Percentiles rank a stretch among this genome's conserved stretches.
Conservation (phyloP, 1,140 invertebrate species). For the Drosophila tsacasi region DNA sequence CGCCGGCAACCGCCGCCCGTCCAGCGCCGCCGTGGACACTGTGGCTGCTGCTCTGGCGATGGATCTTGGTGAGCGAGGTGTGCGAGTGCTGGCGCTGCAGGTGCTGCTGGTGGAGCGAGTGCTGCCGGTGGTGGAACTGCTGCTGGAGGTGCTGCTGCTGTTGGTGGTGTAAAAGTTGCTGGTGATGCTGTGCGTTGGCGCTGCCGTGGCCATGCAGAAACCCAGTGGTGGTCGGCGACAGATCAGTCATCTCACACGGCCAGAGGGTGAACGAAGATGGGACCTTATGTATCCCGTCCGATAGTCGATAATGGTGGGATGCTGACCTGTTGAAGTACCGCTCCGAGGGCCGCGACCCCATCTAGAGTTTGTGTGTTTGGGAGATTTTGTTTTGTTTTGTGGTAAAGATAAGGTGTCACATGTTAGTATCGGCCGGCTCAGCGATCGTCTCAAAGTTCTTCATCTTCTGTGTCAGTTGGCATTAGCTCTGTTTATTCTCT, state of each 20-base stretch:
- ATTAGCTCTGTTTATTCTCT: constrained; percentile 50
- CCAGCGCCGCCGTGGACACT: constrained; percentile 59
- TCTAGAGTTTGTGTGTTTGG: constrained; percentile 54
- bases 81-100: constrained; percentile 78
- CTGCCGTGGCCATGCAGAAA: constrained; percentile 78
- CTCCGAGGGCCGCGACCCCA: constrained; percentile 85
- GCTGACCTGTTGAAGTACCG: constrained; percentile 85
- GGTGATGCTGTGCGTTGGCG: constrained; percentile 72
- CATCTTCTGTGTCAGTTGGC: constrained; percentile 36
- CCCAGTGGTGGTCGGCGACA: constrained; percentile 82
- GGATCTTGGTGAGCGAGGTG: constrained; percentile 73
- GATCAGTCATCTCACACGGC: constrained; percentile 85
- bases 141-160: constrained; percentile 56
- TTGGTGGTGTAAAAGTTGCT: constrained; percentile 67
- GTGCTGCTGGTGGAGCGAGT: constrained; percentile 57
- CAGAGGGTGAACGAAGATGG: constrained; percentile 93
- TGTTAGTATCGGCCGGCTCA: constrained; percentile 52
- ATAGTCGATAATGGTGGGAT: constrained; percentile 88
- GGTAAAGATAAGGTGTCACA: constrained; percentile 41
- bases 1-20: constrained; percentile 55
- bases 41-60: constrained; percentile 73
- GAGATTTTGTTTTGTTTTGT: constrained; percentile 27
- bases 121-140: constrained; percentile 58
- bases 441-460: constrained; percentile 13
- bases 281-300: constrained; percentile 96